Evolutionary conservation across 2,797 vertebrate genomes (phyloP), one percentile per base, ranked within the genome.

Genomic region (Sebastes wilsoni): DNA sequence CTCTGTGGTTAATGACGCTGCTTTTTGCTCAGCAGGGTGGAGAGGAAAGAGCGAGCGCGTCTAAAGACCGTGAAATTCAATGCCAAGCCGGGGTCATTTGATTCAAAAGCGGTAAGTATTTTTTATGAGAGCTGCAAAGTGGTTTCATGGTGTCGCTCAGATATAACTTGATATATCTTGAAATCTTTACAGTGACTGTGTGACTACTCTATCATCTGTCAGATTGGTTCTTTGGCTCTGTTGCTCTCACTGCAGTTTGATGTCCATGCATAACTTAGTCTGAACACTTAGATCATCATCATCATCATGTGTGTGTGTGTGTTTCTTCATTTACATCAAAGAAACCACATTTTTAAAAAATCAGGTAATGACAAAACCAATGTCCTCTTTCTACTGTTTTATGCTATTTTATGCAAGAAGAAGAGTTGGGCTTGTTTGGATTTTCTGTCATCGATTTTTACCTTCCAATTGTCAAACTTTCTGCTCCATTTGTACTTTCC

Each of bases 31-130:
- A 14, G 46, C 93, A 99, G 98, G 85, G 98, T 99, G 88, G 98
- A 99, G 90, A 96, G 98, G 84, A 99, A 99, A 91, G 98, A 99
- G 83, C 95, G 98, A 34, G 97, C 98, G 1, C 97, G 98, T 62
- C 96, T 99, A 82, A 99, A 99, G 95, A 99, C 98, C 0, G 98
- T 99, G 91, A 99, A 99, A 89, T 99, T 99, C 95, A 99, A 99
- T 1, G 96, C 98, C 2, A 99, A 97, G 76, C 97, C 97, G 1
- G 98, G 98, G 72, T 96, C 97, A 10, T 96, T 98, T 72, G 98
- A 99, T 89, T 96, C 97, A 34, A 99, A 98, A 97, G 97, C 96
- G 97, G 98, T 99, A 95, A 84, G 98, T 97, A 91, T 42, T 72
- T 32, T 73, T 22, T 38, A 32, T 22, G 28, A 75, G 62, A 54